Conservation (phyloP, 1,140 invertebrate genomes). For the Scaptomyza hsui region DNA sequence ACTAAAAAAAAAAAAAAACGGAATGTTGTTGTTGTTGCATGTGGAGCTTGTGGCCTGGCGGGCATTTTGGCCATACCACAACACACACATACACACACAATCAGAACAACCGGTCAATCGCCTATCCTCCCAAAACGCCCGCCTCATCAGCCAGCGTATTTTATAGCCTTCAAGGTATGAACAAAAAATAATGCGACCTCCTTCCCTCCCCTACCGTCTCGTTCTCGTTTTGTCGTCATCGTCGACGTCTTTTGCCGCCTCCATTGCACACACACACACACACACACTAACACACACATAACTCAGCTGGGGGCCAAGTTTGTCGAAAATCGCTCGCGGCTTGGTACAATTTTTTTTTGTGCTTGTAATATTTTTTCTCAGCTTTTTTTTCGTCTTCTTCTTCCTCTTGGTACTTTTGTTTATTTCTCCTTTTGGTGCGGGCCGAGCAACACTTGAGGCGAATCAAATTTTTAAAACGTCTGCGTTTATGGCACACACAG, state of each 20-base stretch:
- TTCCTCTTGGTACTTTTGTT: slow-evolving; percentile 80
- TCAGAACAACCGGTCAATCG: slow-evolving; percentile 60
- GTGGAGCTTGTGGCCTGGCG: slow-evolving; percentile 19
- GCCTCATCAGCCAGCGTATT: slow-evolving; percentile 61
- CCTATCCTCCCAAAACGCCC: background rate
- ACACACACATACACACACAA: slow-evolving; percentile 26
- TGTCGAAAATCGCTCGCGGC: slow-evolving; percentile 72
- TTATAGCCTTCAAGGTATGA: slow-evolving; percentile 78
- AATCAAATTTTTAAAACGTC: slow-evolving; percentile 81
- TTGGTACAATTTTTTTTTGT: slow-evolving; percentile 67
- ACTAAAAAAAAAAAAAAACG: background rate
- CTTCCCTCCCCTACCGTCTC: slow-evolving; percentile 2
- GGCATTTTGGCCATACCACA: slow-evolving; percentile 39
- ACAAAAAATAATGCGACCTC: slow-evolving; percentile 72
- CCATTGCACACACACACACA: slow-evolving; percentile 30
- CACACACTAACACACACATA: slow-evolving; percentile 60
- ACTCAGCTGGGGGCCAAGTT: slow-evolving; percentile 75
- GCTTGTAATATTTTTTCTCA: slow-evolving; percentile 23
- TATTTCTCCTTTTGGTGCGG: slow-evolving; percentile 80
- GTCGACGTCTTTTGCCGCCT: slow-evolving; percentile 38
- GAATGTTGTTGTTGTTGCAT: slow-evolving; percentile 34
- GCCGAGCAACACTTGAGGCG: slow-evolving; percentile 70
- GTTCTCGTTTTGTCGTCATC: slow-evolving; percentile 47
- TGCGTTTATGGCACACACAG: slow-evolving; percentile 81
- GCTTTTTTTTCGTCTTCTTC: slow-evolving; percentile 34